A percentile compares a stretch with the other conserved stretches of the same genome.
Evolutionary conservation across 2,113 vertebrate species (phyloP).

Genomic region (Gopherus flavomarginatus): DNA sequence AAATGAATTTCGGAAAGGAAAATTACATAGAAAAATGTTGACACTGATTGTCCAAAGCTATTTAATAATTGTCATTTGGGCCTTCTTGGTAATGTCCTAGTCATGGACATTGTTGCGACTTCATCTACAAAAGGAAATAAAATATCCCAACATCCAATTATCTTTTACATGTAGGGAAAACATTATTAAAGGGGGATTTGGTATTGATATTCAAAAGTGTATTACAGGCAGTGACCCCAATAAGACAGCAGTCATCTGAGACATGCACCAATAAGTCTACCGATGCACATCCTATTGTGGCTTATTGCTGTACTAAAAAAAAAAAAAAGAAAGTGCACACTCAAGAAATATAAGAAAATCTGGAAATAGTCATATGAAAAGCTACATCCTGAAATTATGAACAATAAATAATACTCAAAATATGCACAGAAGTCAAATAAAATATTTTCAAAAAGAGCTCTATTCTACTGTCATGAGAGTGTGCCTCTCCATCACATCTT

Average conservation of each 20-base stretch:
- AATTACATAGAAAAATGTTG: not conserved
- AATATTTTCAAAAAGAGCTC: not conserved
- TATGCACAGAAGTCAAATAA: not conserved
- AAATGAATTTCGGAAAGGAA: not conserved
- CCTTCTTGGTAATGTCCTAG: not conserved
- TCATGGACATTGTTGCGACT: not conserved
- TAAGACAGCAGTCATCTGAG: not conserved
- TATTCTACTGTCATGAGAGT: too few relatives aligned
- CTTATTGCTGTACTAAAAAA: not conserved
- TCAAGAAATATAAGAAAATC: not conserved
- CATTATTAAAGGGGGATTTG: constrained; percentile 7
- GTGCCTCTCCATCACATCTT: too few relatives aligned
- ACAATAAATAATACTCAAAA: not conserved
- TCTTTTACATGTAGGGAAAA: constrained; percentile 9
- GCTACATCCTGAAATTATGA: not conserved
- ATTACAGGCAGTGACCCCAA: not conserved
- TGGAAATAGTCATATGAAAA: not conserved
- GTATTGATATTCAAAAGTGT: not conserved
- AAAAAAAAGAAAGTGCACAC: not conserved
- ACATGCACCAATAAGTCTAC: not conserved
- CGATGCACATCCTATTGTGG: not conserved
- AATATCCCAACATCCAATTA: constrained; percentile 10
- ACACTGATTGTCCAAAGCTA: not conserved
- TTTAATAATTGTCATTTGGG: constrained; percentile 5
- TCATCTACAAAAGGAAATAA: too few relatives aligned